A percentile compares a stretch with the other conserved stretches of the same genome.
These are phyloP conservation scores for fruit fly (Drosophila melanogaster) DNA, from an alignment of 1,140 invertebrate genomes.

Conservation along the genomic window DNA sequence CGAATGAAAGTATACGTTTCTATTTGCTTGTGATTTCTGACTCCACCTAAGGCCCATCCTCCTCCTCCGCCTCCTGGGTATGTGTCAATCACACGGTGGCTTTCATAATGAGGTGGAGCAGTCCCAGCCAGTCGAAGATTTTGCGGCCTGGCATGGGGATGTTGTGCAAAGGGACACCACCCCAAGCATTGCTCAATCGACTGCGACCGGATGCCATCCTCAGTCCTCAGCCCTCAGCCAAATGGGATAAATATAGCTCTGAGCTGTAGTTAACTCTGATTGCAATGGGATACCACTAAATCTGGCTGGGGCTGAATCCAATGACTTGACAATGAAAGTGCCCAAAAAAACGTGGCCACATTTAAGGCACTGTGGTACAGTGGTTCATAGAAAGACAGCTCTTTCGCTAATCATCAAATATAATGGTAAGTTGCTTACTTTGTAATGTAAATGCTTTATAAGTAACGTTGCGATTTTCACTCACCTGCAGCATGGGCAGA, in stretches of 20 bases:
- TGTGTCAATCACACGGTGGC: slow-evolving; percentile 69
- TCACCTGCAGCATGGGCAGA: slow-evolving; percentile 90
- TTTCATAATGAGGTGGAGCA: slow-evolving; percentile 43
- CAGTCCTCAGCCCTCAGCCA: neutral
- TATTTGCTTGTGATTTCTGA: slow-evolving; percentile 52
- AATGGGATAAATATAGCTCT: slow-evolving; percentile 35
- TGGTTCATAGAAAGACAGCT: too few species aligned
- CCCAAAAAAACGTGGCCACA: neutral
- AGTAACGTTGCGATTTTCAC: slow-evolving; percentile 24
- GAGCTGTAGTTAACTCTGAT: slow-evolving; percentile 31
- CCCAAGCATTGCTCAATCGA: slow-evolving; percentile 35
- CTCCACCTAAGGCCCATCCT: neutral
- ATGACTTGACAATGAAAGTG: too few species aligned
- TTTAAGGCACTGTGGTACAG: neutral
- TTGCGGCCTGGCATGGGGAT: neutral
- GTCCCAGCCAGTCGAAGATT: neutral
- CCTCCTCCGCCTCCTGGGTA: neutral
- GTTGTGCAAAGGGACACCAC: slow-evolving; percentile 6
- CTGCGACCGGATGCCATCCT: slow-evolving; percentile 21
- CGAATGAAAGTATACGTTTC: slow-evolving; percentile 49
- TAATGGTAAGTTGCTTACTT: neutral
- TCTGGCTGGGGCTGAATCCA: neutral
- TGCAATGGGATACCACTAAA: neutral
- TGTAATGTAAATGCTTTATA: too few species aligned
- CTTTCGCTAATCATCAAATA: too few species aligned